Base-by-base conservation (phyloP, 37 sponge, comb jelly and placozoan genomes). In the Agelas oroides region DNA sequence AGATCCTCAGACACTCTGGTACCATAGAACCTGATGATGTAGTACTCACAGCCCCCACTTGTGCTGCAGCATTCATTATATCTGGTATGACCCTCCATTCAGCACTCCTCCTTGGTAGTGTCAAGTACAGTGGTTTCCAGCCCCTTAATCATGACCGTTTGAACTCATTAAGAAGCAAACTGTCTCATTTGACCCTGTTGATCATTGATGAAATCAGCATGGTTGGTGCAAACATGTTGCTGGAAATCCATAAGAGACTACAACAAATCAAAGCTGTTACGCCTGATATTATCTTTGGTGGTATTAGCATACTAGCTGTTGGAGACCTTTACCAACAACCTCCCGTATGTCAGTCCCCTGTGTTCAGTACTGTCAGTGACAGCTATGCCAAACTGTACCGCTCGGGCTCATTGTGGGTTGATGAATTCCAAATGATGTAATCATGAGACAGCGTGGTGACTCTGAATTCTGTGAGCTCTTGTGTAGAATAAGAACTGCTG, bases 201-300 rank as follows among this genome's bases (percentile, higher is more conserved):
- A 76, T 88, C 20, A 73, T 88, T 73, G 87, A 87, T 87, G 87
- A 87, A 67, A 54, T 87, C 14, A 61, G 67, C 65, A 87, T 88
- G 82, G 88, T 88, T 65, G 82, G 88, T 2, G 11, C 53, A 14
- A 79, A 78, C 13, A 88, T 81, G 82, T 66, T 80, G 24, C 58
- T 82, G 37, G 62, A 77, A 59, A 82, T 82, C 58, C 77, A 89
- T 62, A 89, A 57, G n/a, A 35, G 78, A 31, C 39, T 78, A 25
- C 52, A 87, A 33, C 75, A 79, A 55, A 78, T 76, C 24, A 68
- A 68, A 70, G 78, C 27, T 68, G 53, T 24, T 21, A 12, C 77
- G 34, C 24, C n/a, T 78, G 79, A 86, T 77, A 32, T 25, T 16
- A 36, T 65, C 31, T 86, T 77, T 77, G 79, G 78, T 58, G 72